Evolutionary conservation across 2,113 vertebrate genomes (phyloP), one percentile per base, ranked within the genome.

Genomic region (Plecotus auritus): DNA sequence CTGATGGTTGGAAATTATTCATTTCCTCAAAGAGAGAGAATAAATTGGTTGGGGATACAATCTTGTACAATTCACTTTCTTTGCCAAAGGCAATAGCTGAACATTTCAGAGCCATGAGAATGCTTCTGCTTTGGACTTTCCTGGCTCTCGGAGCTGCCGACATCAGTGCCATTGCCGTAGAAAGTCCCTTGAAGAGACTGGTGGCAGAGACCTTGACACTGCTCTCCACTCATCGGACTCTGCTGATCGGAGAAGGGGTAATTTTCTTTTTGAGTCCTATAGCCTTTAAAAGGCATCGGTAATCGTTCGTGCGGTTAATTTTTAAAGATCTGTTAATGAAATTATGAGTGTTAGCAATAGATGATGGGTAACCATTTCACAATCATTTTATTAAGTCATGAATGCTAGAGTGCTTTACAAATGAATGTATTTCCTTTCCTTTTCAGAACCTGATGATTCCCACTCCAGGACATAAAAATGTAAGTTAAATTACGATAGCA

Each of bases 361-460:
- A 26, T 20, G 32, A 14, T 7, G 66, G 23, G 6, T 69, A 40
- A 14, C 30, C 22, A 12, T 13, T 13, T n/a, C 40, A 49, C 69
- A 40, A 85, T 61, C 22, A 10, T 3, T 10, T 1, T 73, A 47
- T 70, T 84, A n/a, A 49, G 26, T 54, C 45, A 23, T 5, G 23
- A 67, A 32, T 59, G 47, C 45, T 54, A 49, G 5, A 95, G 94
- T 96, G 40, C 1, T 56, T 97, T 85, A 42, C 82, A 90, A 74
- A 83, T 91, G 69, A 97, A 47, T 84, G 2, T 85, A 8, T 96
- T 95, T 1, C 82, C 74, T 98, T 97, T 96, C 88, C 96, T 96
- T 98, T 98, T 91, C 96, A 98, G 98, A 97, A 40, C 30, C 80
- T 94, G 87, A 98, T 93, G 97, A 98, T 98, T 93, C 97, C 97